phyloP scores from a whole-genome alignment of 1,140 invertebrate genomes.

The Drosophila elegans region DNA sequence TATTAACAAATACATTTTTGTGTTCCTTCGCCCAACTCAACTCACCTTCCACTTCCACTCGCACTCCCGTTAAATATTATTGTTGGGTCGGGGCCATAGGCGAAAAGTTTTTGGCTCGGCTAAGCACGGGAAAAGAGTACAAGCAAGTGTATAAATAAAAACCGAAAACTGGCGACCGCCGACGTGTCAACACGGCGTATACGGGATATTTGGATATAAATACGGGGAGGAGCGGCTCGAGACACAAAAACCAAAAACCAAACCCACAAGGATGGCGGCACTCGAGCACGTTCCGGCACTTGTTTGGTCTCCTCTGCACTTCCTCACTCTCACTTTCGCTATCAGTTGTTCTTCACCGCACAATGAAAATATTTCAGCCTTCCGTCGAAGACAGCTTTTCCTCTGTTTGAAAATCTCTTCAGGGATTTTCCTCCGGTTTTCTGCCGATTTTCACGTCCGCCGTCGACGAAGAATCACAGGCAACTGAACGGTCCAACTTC shows the following conservation, averaged over 20 bases:
- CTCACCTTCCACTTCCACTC: background rate
- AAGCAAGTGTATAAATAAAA: slow-evolving; percentile 51
- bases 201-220: slow-evolving; percentile 26
- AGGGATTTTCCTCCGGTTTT: slow-evolving; percentile 6
- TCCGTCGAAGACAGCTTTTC: slow-evolving; percentile 21
- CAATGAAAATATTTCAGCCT: slow-evolving; percentile 26
- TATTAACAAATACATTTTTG: slow-evolving; percentile 57
- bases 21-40: slow-evolving; percentile 26
- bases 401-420: slow-evolving; percentile 20
- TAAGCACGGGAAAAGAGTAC: slow-evolving; percentile 31
- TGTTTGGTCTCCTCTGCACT: slow-evolving; percentile 47
- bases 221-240: slow-evolving; percentile 8
- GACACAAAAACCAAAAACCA: slow-evolving; percentile 14
- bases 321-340: slow-evolving; percentile 41
- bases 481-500: slow-evolving; percentile 53
- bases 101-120: slow-evolving; percentile 26
- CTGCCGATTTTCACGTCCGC: slow-evolving; percentile 66
- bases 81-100: slow-evolving; percentile 9
- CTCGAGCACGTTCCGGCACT: slow-evolving; percentile 74
- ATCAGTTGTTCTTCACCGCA: slow-evolving; percentile 25
- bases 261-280: slow-evolving; percentile 54
- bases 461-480: slow-evolving; percentile 74
- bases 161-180: slow-evolving; percentile 53
- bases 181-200: slow-evolving; percentile 40
- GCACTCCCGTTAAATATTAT: slow-evolving; percentile 38